A percentile compares a stretch with the other conserved stretches of the same genome.
phyloP scores from a whole-genome alignment of 2,797 vertebrate genomes.

The Tamandua tetradactyla region DNA sequence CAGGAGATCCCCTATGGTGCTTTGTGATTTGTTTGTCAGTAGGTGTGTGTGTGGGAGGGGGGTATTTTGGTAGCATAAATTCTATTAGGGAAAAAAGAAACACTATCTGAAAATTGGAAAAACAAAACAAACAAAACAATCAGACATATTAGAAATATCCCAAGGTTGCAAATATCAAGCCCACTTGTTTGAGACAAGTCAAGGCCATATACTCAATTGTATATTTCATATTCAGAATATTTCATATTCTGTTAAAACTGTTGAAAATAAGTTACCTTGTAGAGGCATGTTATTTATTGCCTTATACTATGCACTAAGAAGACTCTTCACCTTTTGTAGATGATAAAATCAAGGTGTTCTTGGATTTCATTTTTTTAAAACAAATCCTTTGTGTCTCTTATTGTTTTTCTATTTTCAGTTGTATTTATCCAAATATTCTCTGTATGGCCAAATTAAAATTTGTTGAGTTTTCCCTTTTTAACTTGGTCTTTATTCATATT shows the following conservation, averaged over 20 bases:
- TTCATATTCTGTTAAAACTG: not conserved
- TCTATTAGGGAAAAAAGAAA: not conserved
- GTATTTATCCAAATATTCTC: not conserved
- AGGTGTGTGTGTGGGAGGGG: too few relatives aligned
- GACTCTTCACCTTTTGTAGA: not conserved
- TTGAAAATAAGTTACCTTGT: not conserved
- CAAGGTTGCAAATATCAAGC: not conserved
- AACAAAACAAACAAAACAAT: too few relatives aligned
- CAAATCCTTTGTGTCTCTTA: not conserved
- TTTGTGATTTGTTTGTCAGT: too few relatives aligned
- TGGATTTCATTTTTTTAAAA: not conserved
- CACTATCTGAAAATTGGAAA: not conserved
- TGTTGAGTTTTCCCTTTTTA: constrained; percentile 32
- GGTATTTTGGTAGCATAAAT: not conserved
- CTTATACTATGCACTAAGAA: not conserved
- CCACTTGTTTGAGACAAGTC: not conserved
- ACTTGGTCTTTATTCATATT: not conserved
- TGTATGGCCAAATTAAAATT: not conserved
- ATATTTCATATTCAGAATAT: too few relatives aligned
- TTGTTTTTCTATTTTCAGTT: too few relatives aligned
- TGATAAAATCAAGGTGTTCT: not conserved
- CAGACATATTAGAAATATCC: not conserved
- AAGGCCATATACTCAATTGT: not conserved
- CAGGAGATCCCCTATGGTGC: too few relatives aligned
- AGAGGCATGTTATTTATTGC: not conserved